A percentile compares a stretch with the other conserved stretches of the same genome.
phyloP scores from a whole-genome alignment of 1,140 invertebrate species.

The Drosophila pruinosa region DNA sequence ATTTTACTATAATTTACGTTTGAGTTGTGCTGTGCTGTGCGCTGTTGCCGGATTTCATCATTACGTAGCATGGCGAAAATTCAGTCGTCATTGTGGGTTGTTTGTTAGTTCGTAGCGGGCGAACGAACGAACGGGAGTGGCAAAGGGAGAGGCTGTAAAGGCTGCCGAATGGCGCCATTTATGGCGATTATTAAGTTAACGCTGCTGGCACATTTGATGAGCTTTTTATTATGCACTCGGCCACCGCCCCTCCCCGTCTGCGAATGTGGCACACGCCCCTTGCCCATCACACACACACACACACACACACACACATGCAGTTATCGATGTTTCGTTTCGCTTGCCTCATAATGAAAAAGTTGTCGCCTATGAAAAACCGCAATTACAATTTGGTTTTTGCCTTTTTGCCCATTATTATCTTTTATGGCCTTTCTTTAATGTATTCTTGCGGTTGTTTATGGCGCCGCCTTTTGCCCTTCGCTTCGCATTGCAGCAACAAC shows the following conservation, averaged over 20 bases:
- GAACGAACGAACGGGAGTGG: neutral
- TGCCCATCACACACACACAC: neutral
- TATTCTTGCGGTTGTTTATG: conserved; percentile 17
- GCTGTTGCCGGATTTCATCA: conserved; percentile 62
- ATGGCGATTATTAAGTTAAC: conserved; percentile 66
- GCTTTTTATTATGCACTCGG: conserved; percentile 40
- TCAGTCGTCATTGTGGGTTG: conserved; percentile 48
- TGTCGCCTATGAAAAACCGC: conserved; percentile 39
- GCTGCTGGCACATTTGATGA: conserved; percentile 38
- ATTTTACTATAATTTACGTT: conserved; percentile 66
- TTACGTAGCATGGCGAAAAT: conserved; percentile 75
- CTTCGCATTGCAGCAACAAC: conserved; percentile 12
- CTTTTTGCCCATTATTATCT: neutral
- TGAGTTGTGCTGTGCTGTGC: conserved; percentile 45
- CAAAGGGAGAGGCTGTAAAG: neutral
- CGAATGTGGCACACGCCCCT: neutral
- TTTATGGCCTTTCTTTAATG: conserved; percentile 41
- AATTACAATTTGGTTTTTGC: conserved; percentile 27
- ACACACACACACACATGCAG: neutral
- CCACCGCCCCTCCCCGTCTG: neutral
- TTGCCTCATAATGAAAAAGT: conserved; percentile 20
- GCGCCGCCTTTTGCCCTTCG: neutral
- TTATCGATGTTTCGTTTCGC: neutral
- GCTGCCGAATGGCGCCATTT: conserved; percentile 64
- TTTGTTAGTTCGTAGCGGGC: conserved; percentile 15